Percentiles rank a stretch among this genome's conserved stretches.
Evolutionary conservation across 2,113 vertebrate genomes (phyloP).

Genomic region (Pachycephala philippinensis): DNA sequence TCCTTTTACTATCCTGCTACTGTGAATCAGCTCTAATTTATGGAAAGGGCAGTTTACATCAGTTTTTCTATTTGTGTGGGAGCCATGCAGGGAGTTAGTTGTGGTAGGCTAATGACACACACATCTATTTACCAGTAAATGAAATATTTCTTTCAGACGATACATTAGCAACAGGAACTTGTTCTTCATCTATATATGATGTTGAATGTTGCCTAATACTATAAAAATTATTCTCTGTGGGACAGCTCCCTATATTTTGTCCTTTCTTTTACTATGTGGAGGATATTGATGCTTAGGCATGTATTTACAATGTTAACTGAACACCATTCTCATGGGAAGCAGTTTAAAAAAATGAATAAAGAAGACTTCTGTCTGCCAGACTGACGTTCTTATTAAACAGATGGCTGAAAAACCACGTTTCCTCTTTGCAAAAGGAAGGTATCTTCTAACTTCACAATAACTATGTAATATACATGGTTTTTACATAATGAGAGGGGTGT

Average conservation of each 20-base stretch:
- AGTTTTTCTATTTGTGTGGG: neutral
- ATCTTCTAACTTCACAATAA: neutral
- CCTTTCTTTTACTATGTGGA: neutral
- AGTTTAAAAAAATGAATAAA: neutral
- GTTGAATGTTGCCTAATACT: neutral
- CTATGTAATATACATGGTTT: neutral
- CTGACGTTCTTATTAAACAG: neutral
- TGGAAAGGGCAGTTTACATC: neutral
- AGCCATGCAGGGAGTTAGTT: neutral
- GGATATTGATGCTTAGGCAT: neutral
- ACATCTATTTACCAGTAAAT: neutral
- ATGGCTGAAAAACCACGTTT: neutral
- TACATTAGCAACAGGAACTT: neutral
- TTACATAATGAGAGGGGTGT: constrained; percentile 1
- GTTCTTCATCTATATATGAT: neutral
- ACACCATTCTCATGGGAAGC: neutral
- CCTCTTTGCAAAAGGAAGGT: neutral
- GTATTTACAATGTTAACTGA: neutral
- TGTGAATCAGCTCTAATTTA: neutral
- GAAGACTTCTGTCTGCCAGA: neutral
- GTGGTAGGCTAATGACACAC: neutral
- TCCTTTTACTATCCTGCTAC: neutral
- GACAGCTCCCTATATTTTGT: neutral
- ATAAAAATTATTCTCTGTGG: neutral
- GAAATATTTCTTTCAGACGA: neutral